These are phyloP conservation scores for Amphiprion clarkii DNA, from an alignment of 2,797 vertebrate genomes.

Conservation along the genomic window DNA sequence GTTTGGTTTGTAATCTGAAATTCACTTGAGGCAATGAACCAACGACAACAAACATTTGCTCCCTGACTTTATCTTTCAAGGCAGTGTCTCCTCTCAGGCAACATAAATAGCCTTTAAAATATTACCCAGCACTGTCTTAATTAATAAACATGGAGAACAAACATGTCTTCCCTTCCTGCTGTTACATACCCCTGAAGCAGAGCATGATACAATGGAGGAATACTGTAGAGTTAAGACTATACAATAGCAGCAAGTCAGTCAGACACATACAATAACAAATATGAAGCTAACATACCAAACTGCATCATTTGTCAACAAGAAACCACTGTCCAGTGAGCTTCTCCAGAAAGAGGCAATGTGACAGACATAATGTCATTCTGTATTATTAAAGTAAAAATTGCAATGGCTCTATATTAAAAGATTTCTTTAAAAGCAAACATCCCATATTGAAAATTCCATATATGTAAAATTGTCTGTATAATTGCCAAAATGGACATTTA, in stretches of 20 bases:
- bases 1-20: not conserved
- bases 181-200: not conserved
- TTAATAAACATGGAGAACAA: not conserved
- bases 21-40: not conserved
- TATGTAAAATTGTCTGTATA: no score
- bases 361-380: not conserved
- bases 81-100: not conserved
- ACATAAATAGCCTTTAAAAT: not conserved
- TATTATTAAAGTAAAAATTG: no score
- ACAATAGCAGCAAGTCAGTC: not conserved
- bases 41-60: conserved; percentile 1
- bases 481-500: no score
- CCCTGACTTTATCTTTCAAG: not conserved
- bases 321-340: not conserved
- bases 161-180: not conserved
- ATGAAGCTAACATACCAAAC: not conserved
- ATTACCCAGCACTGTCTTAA: not conserved
- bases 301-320: not conserved
- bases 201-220: not conserved
- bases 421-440: no score
- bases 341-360: not conserved
- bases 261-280: not conserved
- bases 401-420: no score
- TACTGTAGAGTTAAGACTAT: not conserved
- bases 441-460: no score